phyloP scores from a whole-genome alignment of 2,113 vertebrate genomes.

The Trichechus manatus region DNA sequence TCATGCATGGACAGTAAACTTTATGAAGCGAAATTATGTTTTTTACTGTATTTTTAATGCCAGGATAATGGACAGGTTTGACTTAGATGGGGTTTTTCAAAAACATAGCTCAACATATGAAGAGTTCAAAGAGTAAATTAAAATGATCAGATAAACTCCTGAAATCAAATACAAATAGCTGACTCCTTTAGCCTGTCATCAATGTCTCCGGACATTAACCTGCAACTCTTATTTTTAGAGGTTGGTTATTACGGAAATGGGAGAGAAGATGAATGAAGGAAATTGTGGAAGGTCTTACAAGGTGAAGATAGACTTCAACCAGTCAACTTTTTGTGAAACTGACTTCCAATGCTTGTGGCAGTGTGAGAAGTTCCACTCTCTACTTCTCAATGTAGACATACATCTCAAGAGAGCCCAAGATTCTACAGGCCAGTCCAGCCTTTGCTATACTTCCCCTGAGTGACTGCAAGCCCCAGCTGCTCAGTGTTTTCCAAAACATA shows the following conservation, averaged over 20 bases:
- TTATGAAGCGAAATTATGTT: background rate
- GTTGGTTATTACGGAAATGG: background rate
- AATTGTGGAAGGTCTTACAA: background rate
- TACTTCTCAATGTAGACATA: background rate
- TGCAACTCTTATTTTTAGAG: background rate
- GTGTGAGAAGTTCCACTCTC: background rate
- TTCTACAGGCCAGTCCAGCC: background rate
- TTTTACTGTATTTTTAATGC: background rate
- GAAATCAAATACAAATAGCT: background rate
- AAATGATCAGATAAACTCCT: background rate
- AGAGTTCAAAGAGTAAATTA: background rate
- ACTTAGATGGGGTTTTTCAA: background rate
- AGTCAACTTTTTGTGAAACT: background rate
- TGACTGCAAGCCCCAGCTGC: background rate
- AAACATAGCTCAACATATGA: background rate
- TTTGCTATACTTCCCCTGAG: background rate
- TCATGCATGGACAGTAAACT: background rate
- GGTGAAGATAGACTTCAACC: background rate
- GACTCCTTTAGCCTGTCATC: background rate
- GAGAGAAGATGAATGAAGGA: background rate
- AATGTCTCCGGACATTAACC: background rate
- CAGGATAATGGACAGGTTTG: background rate
- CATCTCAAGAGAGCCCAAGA: background rate
- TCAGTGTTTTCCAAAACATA: background rate
- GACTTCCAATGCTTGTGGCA: background rate